A percentile compares a stretch with the other conserved stretches of the same genome.
Conservation (phyloP, 2,888 invertebrate species). For the Malthinus flaveolus region DNA sequence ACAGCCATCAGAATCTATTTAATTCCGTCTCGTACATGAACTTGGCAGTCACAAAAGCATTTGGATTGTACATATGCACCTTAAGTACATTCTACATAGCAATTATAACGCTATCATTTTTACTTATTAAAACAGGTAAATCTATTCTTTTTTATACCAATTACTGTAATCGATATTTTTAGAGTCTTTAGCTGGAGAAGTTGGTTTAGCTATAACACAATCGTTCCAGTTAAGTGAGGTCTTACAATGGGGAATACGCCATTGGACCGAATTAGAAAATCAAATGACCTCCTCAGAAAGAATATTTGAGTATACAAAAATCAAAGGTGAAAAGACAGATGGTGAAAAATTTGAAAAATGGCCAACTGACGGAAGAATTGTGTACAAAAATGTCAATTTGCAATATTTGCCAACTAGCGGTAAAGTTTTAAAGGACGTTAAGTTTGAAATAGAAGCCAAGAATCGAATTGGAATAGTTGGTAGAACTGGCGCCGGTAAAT, state of each 20-base stretch:
- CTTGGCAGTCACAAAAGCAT: constrained; percentile 41
- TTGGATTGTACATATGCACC: constrained; percentile 46
- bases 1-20: constrained; percentile 48
- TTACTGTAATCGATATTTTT: constrained; percentile 23
- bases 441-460: constrained; percentile 65
- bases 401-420: constrained; percentile 72
- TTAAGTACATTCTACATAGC: constrained; percentile 41
- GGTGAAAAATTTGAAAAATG: constrained; percentile 64
- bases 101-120: constrained; percentile 25
- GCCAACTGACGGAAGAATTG: constrained; percentile 72
- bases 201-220: constrained; percentile 80
- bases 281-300: constrained; percentile 91
- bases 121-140: constrained; percentile 23
- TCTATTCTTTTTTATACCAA: not conserved
- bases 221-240: constrained; percentile 75
- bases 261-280: constrained; percentile 81
- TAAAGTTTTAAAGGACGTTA: constrained; percentile 71
- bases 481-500: constrained; percentile 81
- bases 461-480: constrained; percentile 79
- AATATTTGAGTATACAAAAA: constrained; percentile 56
- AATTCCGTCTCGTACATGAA: constrained; percentile 48
- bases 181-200: constrained; percentile 69
- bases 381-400: constrained; percentile 69
- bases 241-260: constrained; percentile 70
- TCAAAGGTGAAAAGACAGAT: constrained; percentile 50